Conservation (phyloP, 2,113 vertebrate species). For the Clinocottus analis region DNA sequence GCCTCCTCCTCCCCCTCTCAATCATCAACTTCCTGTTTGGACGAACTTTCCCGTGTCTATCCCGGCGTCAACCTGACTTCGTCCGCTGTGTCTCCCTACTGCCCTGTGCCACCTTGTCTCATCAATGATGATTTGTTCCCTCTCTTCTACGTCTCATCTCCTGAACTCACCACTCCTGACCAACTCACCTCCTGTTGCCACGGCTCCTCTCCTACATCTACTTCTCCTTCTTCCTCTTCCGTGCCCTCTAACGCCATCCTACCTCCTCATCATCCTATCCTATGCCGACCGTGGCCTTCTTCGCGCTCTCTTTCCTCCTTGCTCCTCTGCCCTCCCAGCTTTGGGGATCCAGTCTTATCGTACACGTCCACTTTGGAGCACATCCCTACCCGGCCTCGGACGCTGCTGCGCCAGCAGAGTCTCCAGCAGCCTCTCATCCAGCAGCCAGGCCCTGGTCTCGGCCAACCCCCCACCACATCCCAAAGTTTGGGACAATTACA, state of each 20-base stretch:
- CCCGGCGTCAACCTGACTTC: slow-evolving; percentile 65
- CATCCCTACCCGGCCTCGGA: slow-evolving; percentile 92
- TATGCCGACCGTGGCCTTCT: slow-evolving; percentile 76
- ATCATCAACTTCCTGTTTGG: slow-evolving; percentile 74
- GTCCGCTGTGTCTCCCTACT: slow-evolving; percentile 44
- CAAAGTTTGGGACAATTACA: slow-evolving; percentile 97
- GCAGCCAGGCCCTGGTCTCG: slow-evolving; percentile 85
- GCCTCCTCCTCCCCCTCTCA: slow-evolving; percentile 26
- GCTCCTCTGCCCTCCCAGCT: slow-evolving; percentile 87
- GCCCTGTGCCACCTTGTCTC: slow-evolving; percentile 82
- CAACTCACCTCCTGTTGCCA: slow-evolving; percentile 43
- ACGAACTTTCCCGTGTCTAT: slow-evolving; percentile 84
- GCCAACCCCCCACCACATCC: slow-evolving; percentile 92
- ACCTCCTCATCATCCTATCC: slow-evolving; percentile 79
- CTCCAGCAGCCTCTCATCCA: slow-evolving; percentile 96
- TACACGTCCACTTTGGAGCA: slow-evolving; percentile 94
- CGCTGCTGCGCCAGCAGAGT: slow-evolving; percentile 95
- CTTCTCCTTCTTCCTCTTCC: slow-evolving; percentile 65
- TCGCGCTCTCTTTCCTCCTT: slow-evolving; percentile 80
- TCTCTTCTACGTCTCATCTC: slow-evolving; percentile 80
- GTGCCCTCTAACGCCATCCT: slow-evolving; percentile 80
- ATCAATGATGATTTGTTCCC: slow-evolving; percentile 72
- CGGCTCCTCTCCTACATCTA: slow-evolving; percentile 40
- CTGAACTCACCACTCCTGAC: slow-evolving; percentile 62
- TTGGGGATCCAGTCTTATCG: slow-evolving; percentile 92